Evolutionary conservation across 2,888 invertebrate species (phyloP), one percentile per base, ranked within the genome.

Genomic region (Synergus japonicus): DNA sequence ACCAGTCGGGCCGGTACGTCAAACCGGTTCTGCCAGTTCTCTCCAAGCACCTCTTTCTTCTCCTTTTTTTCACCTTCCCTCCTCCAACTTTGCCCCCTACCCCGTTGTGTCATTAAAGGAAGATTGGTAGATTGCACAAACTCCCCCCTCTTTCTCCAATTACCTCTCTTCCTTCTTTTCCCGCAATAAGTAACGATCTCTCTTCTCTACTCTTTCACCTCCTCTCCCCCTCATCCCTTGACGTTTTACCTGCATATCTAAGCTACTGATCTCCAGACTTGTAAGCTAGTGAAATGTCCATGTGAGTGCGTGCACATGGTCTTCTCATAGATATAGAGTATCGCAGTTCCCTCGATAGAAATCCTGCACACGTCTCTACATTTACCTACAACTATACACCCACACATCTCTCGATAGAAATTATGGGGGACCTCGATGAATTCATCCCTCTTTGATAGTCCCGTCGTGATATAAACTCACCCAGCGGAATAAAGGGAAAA

Each of bases 21-120:
- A 87, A 90, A 91, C 91, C 90, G 89, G 91, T 90, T 86, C 83
- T 80, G 85, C 89, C 81, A 87, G 89, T 89, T 89, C 87, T 84
- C 78, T 79, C 81, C 64, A 76, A 77, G 76, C 65, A 79, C 79
- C 65, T 81, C 80, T 76, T 66, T 80, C 76, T 84, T 78, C 58
- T 63, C 83, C 81, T 65, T 76, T 76, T 78, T 80, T 77, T 78
- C 76, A 73, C 76, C 67, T 77, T 54, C 76, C 77, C 80, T 76
- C 77, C 76, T 46, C 41, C 49, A 64, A 49, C 65, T 77, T 58
- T 84, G 79, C 44, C 78, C 76, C 60, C 81, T 79, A 79, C 82
- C 80, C 77, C 82, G 67, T 46, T 77, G 73, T 60, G 67, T 65
- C 66, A 82, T 80, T 81, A 83, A 82, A 84, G 66, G 80, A 81